Evolutionary conservation across 2,113 vertebrate species (phyloP).

Genomic region (Geococcyx californianus): DNA sequence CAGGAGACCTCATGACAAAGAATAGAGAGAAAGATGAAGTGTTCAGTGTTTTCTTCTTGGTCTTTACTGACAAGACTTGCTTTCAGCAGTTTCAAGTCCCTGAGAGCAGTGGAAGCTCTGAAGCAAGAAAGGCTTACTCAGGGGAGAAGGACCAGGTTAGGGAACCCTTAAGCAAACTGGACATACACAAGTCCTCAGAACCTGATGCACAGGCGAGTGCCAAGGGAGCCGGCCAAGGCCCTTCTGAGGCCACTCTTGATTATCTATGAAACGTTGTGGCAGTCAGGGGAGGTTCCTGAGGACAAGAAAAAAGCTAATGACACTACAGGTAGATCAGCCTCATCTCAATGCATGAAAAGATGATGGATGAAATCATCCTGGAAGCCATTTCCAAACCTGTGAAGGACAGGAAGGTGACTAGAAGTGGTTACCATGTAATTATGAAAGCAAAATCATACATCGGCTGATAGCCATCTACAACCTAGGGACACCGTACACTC

Average conservation of each 20-base stretch:
- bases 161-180: background rate
- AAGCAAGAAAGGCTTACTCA: background rate
- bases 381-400: background rate
- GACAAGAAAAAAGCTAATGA: background rate
- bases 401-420: background rate
- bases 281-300: background rate
- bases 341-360: background rate
- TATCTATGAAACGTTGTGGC: background rate
- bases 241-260: background rate
- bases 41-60: background rate
- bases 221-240: background rate
- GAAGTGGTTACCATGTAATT: background rate
- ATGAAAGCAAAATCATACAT: background rate
- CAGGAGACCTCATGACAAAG: background rate
- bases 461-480: background rate
- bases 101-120: background rate
- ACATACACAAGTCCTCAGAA: background rate
- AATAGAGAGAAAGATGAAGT: background rate
- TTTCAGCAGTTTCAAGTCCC: background rate
- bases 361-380: background rate
- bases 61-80: background rate
- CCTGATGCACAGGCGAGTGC: background rate
- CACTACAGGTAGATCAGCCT: background rate
- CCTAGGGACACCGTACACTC: background rate
- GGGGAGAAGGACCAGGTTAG: background rate